Conservation (phyloP, 2,113 vertebrate species). For the Callospermophilus lateralis region DNA sequence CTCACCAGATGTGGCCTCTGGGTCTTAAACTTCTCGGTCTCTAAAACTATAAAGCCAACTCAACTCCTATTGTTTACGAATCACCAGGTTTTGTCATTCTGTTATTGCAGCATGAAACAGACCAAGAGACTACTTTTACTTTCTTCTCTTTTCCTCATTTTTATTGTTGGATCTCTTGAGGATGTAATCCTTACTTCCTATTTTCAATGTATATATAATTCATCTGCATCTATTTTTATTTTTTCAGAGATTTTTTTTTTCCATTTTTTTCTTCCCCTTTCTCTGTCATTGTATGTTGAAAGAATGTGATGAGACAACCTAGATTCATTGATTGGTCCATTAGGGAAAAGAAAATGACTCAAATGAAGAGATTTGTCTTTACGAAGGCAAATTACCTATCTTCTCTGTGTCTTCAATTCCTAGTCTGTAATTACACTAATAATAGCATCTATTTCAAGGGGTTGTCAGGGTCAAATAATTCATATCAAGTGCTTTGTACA, state of each 20-base stretch:
- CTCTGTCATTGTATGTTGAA: not conserved
- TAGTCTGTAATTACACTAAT: constrained; percentile 54
- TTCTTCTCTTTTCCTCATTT: constrained; percentile 3
- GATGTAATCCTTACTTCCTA: not conserved
- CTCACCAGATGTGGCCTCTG: not conserved
- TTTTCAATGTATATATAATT: not conserved
- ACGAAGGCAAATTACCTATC: constrained; percentile 10
- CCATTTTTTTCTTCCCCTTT: not conserved
- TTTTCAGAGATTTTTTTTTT: not conserved
- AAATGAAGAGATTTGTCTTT: constrained; percentile 46
- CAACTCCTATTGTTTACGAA: not conserved
- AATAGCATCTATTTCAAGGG: constrained; percentile 41
- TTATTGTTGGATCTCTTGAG: not conserved
- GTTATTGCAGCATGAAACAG: not conserved
- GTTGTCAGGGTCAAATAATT: constrained; percentile 26
- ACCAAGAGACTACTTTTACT: not conserved
- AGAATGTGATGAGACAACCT: not conserved
- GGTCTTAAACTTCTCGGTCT: not conserved
- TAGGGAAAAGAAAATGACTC: constrained; percentile 33
- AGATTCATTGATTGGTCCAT: not conserved
- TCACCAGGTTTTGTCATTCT: not conserved
- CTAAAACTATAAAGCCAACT: not conserved
- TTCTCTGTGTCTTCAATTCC: constrained; percentile 7
- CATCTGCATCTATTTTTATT: constrained; percentile 23
- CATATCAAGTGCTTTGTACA: constrained; percentile 14